phyloP scores from a whole-genome alignment of 2,888 invertebrate species.

The Drosophila limbata region DNA sequence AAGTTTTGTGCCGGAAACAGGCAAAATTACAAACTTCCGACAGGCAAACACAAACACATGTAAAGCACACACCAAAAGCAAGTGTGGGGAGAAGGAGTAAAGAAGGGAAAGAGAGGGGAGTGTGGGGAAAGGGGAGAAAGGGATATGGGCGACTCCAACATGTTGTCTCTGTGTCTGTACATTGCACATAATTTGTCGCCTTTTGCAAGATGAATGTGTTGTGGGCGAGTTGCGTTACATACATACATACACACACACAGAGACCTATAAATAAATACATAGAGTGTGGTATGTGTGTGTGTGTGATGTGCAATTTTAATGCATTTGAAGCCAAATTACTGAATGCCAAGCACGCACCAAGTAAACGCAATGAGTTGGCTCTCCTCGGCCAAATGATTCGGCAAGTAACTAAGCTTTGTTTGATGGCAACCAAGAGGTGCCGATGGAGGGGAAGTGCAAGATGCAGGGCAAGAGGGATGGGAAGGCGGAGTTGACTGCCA shows the following conservation, averaged over 20 bases:
- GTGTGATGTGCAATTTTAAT: conserved; percentile 68
- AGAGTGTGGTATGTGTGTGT: conserved; percentile 20
- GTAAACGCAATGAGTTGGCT: conserved; percentile 58
- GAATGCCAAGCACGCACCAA: conserved; percentile 75
- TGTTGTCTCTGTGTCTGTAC: conserved; percentile 70
- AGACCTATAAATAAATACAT: conserved; percentile 22
- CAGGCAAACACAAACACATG: conserved; percentile 77
- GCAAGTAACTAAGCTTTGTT: conserved; percentile 48
- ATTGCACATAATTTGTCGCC: conserved; percentile 80
- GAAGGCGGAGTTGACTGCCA: neutral
- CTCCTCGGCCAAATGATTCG: conserved; percentile 59
- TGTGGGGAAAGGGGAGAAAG: neutral
- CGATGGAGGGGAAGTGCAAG: too few species aligned
- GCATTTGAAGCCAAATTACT: conserved; percentile 80
- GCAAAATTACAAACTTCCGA: conserved; percentile 85
- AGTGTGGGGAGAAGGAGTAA: neutral
- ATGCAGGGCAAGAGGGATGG: neutral
- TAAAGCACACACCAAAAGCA: conserved; percentile 57
- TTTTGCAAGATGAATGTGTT: conserved; percentile 79
- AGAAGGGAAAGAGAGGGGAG: neutral
- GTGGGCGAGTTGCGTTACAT: conserved; percentile 57
- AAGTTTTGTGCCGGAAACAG: conserved; percentile 84
- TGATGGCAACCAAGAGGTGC: neutral
- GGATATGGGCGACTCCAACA: conserved; percentile 43
- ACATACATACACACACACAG: conserved; percentile 22